These are phyloP conservation scores for Pristionchus mayeri DNA, from an alignment of 2,888 invertebrate species.

Conservation along the genomic window DNA sequence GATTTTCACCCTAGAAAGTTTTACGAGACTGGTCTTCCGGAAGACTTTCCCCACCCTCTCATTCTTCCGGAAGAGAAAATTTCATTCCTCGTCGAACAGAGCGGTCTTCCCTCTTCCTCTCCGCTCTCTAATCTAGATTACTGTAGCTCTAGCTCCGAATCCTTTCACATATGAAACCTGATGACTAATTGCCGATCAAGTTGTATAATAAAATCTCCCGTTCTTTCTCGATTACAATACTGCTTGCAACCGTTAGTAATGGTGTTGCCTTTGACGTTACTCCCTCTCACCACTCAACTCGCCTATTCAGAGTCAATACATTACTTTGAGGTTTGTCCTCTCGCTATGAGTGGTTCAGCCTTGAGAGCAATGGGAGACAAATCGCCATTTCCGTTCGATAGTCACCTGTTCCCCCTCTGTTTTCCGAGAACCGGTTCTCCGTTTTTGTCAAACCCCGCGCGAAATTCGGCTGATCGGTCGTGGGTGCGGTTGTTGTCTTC, in stretches of 20 bases:
- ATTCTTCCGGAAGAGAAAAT: too few species aligned
- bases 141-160: too few species aligned
- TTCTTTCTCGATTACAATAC: too few species aligned
- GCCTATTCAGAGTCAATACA: slow-evolving; percentile 36
- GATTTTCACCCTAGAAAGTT: too few species aligned
- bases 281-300: background rate
- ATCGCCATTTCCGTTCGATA: slow-evolving; percentile 20
- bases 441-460: background rate
- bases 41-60: too few species aligned
- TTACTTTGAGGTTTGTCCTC: slow-evolving; percentile 10
- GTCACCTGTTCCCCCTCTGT: slow-evolving; percentile 11
- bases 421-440: background rate
- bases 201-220: too few species aligned
- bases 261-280: background rate
- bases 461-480: background rate
- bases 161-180: too few species aligned
- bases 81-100: too few species aligned
- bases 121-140: too few species aligned
- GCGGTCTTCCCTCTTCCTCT: too few species aligned
- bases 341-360: slow-evolving; percentile 35
- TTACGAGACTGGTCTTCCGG: too few species aligned
- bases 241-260: background rate
- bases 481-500: slow-evolving; percentile 27
- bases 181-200: too few species aligned
- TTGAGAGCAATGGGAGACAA: slow-evolving; percentile 10